Evolutionary conservation across 2,888 invertebrate species (phyloP), one percentile per base, ranked within the genome.

Genomic region (Nematopogon swammerdamellus): DNA sequence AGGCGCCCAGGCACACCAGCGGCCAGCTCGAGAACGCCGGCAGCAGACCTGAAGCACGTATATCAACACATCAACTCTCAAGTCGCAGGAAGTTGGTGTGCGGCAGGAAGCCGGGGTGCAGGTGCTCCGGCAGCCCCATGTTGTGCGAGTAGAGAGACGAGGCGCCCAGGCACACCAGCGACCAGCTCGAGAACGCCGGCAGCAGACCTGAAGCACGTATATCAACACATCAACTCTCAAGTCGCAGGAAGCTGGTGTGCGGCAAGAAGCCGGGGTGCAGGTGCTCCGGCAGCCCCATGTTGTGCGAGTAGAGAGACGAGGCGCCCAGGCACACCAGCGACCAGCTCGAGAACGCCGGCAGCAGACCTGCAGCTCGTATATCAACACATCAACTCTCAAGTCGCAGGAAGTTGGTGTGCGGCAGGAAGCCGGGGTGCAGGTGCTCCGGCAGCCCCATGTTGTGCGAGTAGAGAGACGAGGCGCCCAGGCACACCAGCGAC

Each of bases 11-110:
- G 63, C 94, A 95, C 30, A 92, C 84, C 48, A 98, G 77, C 8
- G 92, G 89, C 95, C 96, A 97, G 58, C 92, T 93, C 1, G 93
- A 87, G 75, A 89, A 96, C 54, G 89, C 86, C 0, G 97, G 96
- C 54, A 95, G 76, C 42, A 94, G 76, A 0, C 87, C 82, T 56
- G 36, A 29, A 51, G 25, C 4, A 25, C n/a, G n/a, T n/a, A n/a
- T n/a, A n/a, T n/a, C n/a, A n/a, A n/a, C n/a, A n/a, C n/a, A n/a
- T n/a, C 49, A 18, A n/a, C n/a, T n/a, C n/a, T n/a, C n/a, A n/a
- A n/a, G n/a, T n/a, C n/a, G 73, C 49, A 98, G 80, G 64, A 90
- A 96, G 64, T 95, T 95, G 46, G 95, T 91, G 49, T 93, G 92
- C 46, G 89, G 85, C 50, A 95, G 79, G 70, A 97, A 92, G 3